Conservation (phyloP, 2,797 vertebrate species). For the Cheracebus regulus region DNA sequence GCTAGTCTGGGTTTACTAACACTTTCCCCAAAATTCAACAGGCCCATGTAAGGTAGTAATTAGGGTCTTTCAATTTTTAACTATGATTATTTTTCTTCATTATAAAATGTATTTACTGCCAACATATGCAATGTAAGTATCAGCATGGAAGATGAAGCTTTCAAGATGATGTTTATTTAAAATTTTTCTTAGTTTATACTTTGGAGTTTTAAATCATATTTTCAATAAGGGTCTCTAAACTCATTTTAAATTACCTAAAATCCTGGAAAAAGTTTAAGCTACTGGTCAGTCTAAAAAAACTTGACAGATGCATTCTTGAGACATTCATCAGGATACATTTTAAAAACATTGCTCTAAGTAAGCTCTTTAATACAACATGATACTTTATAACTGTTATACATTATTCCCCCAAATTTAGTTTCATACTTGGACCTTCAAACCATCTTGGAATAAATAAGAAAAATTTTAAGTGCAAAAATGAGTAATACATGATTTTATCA, state of each 20-base stretch:
- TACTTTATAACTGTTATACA: conserved; percentile 51
- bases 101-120: conserved; percentile 65
- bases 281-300: conserved; percentile 49
- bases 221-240: conserved; percentile 65
- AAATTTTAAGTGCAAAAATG: conserved; percentile 68
- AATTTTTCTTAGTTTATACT: conserved; percentile 56
- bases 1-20: neutral
- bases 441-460: conserved; percentile 73
- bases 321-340: conserved; percentile 59
- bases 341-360: conserved; percentile 49
- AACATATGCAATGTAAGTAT: conserved; percentile 50
- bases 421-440: conserved; percentile 73
- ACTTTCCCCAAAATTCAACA: conserved; percentile 50
- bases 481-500: conserved; percentile 72
- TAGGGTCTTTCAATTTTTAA: conserved; percentile 58
- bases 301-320: conserved; percentile 56
- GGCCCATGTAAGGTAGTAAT: conserved; percentile 46
- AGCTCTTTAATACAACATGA: conserved; percentile 64
- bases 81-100: conserved; percentile 57
- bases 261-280: conserved; percentile 55
- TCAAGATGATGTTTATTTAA: conserved; percentile 63
- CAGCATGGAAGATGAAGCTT: conserved; percentile 55
- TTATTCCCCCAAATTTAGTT: conserved; percentile 64
- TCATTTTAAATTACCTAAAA: conserved; percentile 61
- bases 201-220: conserved; percentile 68